A percentile compares a stretch with the other conserved stretches of the same genome.
phyloP scores from a whole-genome alignment of 2,797 vertebrate genomes.

The Perodicticus potto region DNA sequence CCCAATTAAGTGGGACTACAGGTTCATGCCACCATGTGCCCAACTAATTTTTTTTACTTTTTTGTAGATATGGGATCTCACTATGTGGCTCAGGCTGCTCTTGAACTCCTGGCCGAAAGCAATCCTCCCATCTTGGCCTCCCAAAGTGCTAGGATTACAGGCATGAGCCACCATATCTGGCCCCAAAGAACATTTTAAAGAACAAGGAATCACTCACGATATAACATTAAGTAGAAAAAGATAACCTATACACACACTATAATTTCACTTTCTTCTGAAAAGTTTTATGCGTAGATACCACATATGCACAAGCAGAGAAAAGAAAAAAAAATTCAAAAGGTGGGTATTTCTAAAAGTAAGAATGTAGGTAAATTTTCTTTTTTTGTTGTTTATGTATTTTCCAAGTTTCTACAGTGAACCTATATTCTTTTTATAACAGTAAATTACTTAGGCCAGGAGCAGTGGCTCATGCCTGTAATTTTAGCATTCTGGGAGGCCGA shows the following conservation, averaged over 20 bases:
- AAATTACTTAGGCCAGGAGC: not conserved
- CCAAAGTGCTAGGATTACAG: not conserved
- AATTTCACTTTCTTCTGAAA: constrained; percentile 38
- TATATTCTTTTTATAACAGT: not conserved
- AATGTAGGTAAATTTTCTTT: constrained; percentile 45
- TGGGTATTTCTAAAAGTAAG: constrained; percentile 24
- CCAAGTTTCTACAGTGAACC: constrained; percentile 55
- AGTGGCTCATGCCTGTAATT: no score
- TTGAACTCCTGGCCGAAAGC: not conserved
- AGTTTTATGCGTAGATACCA: not conserved
- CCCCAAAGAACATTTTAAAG: constrained; percentile 21
- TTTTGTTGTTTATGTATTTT: constrained; percentile 36
- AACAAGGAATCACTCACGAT: not conserved
- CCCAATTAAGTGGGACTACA: not conserved
- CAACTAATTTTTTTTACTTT: not conserved
- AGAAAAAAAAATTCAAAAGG: not conserved
- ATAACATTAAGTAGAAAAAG: not conserved
- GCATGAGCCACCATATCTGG: not conserved
- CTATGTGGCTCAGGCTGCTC: not conserved
- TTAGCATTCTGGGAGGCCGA: no score
- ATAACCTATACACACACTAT: not conserved
- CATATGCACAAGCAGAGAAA: not conserved
- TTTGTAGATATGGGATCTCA: not conserved
- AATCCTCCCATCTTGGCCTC: not conserved
- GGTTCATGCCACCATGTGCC: not conserved